Evolutionary conservation across 2,113 vertebrate species (phyloP), one percentile per base, ranked within the genome.

Genomic region (Prionailurus bengalensis): DNA sequence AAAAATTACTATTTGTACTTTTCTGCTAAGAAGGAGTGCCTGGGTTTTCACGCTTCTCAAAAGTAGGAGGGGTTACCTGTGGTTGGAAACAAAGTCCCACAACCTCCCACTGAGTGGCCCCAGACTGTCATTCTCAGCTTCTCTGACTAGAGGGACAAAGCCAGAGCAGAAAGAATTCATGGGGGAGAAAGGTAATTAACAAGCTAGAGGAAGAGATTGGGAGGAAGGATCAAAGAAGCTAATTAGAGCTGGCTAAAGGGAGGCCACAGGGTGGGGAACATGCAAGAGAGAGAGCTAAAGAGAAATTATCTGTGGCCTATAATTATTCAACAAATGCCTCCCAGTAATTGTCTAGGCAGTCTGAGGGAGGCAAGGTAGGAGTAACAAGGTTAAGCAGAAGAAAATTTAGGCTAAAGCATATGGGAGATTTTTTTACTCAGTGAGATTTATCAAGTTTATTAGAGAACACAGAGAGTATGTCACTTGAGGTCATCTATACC

Each of bases 151-250:
- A 93, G 0, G 89, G 87, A 96, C 81, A 97, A 84, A 97, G 53
- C 36, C 68, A 66, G 1, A 51, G 39, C 7, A 89, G 58, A 81
- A 96, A 87, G 78, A 87, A 97, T 89, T 53, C 0, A 16, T 70
- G 58, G 92, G 33, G 63, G 91, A 97, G 73, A 95, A 95, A 96
- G 92, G 84, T 94, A 95, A 96, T 97, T 96, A 97, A 98, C 76
- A 97, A 96, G 51, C 53, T 78, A 85, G 88, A 89, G 61, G 63
- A 95, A 91, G 17, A 92, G n/a, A 87, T 5, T 51, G 45, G 55
- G 70, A 97, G 66, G 73, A 94, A 96, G 88, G 87, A 98, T 96
- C 93, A 97, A 93, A 97, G 92, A 66, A 97, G 90, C 66, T 95
- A 96, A 97, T 97, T 91, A 97, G 95, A 97, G 42, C 2, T 31